Evolutionary conservation across 2,888 invertebrate genomes (phyloP), one percentile per base, ranked within the genome.

Genomic region (Drosophila mettleri): DNA sequence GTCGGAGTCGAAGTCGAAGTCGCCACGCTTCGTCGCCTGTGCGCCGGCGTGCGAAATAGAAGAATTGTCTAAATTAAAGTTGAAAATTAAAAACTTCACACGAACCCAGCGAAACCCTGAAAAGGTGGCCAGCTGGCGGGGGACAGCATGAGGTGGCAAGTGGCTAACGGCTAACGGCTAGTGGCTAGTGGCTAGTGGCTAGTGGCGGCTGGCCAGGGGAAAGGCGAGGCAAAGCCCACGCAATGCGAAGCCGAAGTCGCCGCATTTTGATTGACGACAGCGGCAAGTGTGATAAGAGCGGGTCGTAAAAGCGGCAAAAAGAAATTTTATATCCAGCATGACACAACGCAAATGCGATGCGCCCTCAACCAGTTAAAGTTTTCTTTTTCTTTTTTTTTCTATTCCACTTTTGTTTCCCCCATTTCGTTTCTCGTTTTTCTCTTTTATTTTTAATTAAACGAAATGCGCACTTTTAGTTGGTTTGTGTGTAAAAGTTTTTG

Each of bases 21-120:
- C 66, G 83, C 65, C 73, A 83, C 80, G 88, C 83, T 83, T 78
- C 83, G 84, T 66, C 88, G 80, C 88, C 64, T 73, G 61, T 61
- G 72, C 58, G 71, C 57, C 72, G 58, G 69, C 78, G 79, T 69
- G 67, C 58, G 85, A 78, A 72, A 80, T 67, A 59, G 71, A 75
- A 69, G 88, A 87, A 87, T 85, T 87, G 83, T 87, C 79, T 71
- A 82, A 87, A 85, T 87, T 87, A 87, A 82, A 77, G 88, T 86
- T 79, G 83, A 76, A 87, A 82, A 83, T 83, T 83, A 83, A 83
- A 83, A 83, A 83, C 83, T 83, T 83, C 83, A 83, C 83, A 83
- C 83, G 83, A 88, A 83, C 74, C 67, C 33, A 48, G 57, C 60
- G 49, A 34, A 16, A 1, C 59, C 43, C 43, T 57, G 54, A 31